Conservation (phyloP, 2,797 vertebrate species). For the Salarias fasciatus region DNA sequence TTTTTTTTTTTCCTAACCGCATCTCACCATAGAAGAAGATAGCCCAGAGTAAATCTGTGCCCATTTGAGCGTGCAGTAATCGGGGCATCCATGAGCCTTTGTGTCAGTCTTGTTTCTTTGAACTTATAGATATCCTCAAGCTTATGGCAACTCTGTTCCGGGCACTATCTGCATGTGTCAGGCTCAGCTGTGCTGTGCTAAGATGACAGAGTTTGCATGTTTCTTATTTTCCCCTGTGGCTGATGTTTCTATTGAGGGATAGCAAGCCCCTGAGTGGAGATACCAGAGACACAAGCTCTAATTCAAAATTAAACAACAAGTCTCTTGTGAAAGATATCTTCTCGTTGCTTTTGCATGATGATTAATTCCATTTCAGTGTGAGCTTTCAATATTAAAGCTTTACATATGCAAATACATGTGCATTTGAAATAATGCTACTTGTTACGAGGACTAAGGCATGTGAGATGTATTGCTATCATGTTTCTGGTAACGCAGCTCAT, state of each 20-base stretch:
- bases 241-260: conserved; percentile 15
- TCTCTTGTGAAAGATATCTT: not conserved
- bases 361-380: not conserved
- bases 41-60: conserved; percentile 31
- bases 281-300: not conserved
- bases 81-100: conserved; percentile 23
- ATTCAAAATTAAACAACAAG: conserved; percentile 1
- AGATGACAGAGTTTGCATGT: conserved; percentile 38
- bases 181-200: conserved; percentile 19
- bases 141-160: conserved; percentile 31
- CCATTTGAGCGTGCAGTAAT: conserved; percentile 11
- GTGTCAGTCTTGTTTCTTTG: conserved; percentile 57
- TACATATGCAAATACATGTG: conserved; percentile 38
- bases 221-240: conserved; percentile 19
- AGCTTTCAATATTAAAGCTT: conserved; percentile 6
- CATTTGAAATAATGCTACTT: conserved; percentile 25
- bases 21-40: conserved; percentile 19
- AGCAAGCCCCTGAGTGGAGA: conserved; percentile 10
- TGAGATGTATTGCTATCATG: too few relatives aligned
- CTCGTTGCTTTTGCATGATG: not conserved
- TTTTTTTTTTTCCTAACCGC: conserved; percentile 16
- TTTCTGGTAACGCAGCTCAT: not conserved
- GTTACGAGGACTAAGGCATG: conserved; percentile 5
- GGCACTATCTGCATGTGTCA: conserved; percentile 56
- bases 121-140: conserved; percentile 51